Evolutionary conservation across 2,888 invertebrate genomes (phyloP), one percentile per base, ranked within the genome.

Genomic region (Agrilus mali): DNA sequence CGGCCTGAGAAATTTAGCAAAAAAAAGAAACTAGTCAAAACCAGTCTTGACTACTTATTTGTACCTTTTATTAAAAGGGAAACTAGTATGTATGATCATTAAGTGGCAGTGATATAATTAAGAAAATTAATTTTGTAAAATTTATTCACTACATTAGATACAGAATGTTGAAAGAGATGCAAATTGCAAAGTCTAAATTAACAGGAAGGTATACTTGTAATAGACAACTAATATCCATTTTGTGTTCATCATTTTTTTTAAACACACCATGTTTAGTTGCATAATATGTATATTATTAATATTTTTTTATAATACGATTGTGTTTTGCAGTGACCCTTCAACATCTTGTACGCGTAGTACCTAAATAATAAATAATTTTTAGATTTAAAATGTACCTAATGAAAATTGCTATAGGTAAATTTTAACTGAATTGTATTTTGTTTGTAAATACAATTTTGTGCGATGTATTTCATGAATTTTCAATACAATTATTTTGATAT

Each of bases 121-220:
- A 16, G 33, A 45, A 37, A 37, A 36, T 32, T 22, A 32, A 42
- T 37, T 32, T 16, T 43, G 41, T 39, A n/a, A 33, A 35, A 44
- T 42, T 33, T 41, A 42, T 42, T 22, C 27, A 42, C 20, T 20
- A 33, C 33, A 36, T 43, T 14, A 45, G 27, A 39, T 43, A 43
- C 22, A 22, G 6, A 4, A 22, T 22, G 22, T 22, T 22, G 22
- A 22, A 22, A 7, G 22, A 22, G 6, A 22, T 22, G 22, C 22
- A 22, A 22, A 22, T 6, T 22, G 22, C 22, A 22, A 22, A 22
- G 22, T 22, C 22, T 7, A 22, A 22, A 22, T 7, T 22, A 6
- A 22, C 2, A 4, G 4, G 6, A 3, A 7, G n/a, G n/a, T n/a
- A n/a, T n/a, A 22, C 22, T 7, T 4, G 7, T 22, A 22, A 7